These are phyloP conservation scores for Globicephala melas DNA, from an alignment of 2,113 vertebrate species.

Conservation along the genomic window DNA sequence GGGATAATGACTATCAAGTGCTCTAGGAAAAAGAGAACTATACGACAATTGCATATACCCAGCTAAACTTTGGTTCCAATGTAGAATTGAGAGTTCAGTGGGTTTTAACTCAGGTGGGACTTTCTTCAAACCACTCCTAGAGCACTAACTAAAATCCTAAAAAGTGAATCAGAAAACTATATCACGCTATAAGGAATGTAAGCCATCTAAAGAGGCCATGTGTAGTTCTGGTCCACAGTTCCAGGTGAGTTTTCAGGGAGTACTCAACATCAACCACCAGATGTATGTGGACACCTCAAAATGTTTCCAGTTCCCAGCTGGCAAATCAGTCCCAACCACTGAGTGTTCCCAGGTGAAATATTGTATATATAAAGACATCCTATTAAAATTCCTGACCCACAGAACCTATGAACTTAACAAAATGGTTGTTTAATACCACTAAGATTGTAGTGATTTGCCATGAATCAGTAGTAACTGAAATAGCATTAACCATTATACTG, in stretches of 20 bases:
- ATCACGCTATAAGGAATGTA: rapidly evolving
- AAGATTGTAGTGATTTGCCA: neutral
- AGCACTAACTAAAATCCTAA: neutral
- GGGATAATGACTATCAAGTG: neutral
- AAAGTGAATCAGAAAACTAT: neutral
- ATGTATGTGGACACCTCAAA: neutral
- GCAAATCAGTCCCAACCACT: neutral
- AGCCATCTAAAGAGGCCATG: neutral
- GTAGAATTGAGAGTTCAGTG: neutral
- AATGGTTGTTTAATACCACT: neutral
- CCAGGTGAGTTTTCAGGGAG: neutral
- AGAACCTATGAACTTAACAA: neutral
- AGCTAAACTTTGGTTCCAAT: neutral
- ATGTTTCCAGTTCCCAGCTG: neutral
- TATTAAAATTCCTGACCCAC: neutral
- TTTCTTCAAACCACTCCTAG: neutral
- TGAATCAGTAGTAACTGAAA: neutral
- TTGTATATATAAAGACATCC: neutral
- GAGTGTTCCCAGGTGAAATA: neutral
- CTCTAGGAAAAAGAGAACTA: neutral
- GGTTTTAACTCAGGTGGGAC: neutral
- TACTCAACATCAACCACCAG: neutral
- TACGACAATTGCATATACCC: neutral
- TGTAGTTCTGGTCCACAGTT: neutral
- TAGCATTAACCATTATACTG: neutral